Conservation (phyloP, 2,797 vertebrate genomes). For the Pogoniulus pusillus region DNA sequence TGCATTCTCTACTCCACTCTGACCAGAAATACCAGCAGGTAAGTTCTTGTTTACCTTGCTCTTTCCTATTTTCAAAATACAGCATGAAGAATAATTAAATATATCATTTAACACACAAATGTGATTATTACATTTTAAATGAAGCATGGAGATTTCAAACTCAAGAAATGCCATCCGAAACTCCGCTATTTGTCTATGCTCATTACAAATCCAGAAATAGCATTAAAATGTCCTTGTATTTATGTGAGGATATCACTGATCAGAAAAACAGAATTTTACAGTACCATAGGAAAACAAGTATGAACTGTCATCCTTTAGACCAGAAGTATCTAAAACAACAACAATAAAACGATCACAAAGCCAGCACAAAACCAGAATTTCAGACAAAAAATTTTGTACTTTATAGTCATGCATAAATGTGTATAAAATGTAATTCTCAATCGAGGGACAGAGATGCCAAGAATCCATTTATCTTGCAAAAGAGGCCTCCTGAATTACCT, state of each 20-base stretch:
- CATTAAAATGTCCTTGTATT: neutral
- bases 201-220: neutral
- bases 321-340: neutral
- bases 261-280: neutral
- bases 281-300: neutral
- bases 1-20: constrained; percentile 66
- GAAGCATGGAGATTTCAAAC: neutral
- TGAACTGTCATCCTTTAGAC: neutral
- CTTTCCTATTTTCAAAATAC: constrained; percentile 83
- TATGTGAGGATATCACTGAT: neutral
- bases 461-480: neutral
- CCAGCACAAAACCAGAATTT: neutral
- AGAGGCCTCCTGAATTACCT: neutral
- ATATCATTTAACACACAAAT: neutral
- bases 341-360: neutral
- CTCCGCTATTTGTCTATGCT: neutral
- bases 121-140: neutral
- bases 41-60: constrained; percentile 78
- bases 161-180: neutral
- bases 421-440: neutral
- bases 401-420: neutral
- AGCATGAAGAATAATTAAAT: neutral
- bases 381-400: neutral
- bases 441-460: neutral
- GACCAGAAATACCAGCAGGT: constrained; percentile 73